These are phyloP conservation scores for Chydorus sphaericus DNA, from an alignment of 2,888 invertebrate genomes.

Conservation along the genomic window DNA sequence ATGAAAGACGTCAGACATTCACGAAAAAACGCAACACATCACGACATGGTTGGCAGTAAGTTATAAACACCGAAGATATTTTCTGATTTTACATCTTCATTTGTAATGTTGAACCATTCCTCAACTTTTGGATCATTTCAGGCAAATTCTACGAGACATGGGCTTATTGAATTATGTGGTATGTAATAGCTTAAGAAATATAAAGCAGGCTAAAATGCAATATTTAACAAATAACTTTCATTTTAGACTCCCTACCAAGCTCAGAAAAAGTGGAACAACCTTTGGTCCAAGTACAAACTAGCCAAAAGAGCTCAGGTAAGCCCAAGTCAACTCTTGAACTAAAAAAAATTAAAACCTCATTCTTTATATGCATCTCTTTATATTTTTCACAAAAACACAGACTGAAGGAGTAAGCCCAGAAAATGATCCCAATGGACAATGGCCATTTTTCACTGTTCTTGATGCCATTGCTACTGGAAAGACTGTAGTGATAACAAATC, in stretches of 20 bases:
- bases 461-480: constrained; percentile 14
- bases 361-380: neutral
- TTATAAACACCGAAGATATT: neutral
- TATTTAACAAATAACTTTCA: neutral
- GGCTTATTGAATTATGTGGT: constrained; percentile 6
- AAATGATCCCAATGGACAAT: constrained; percentile 9
- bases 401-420: neutral
- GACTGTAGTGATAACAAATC: constrained; percentile 2
- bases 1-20: constrained; percentile 8
- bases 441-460: constrained; percentile 13
- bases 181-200: too few species aligned
- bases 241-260: constrained; percentile 10
- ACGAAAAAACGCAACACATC: constrained; percentile 14
- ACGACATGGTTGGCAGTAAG: constrained; percentile 10
- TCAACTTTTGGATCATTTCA: neutral
- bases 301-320: constrained; percentile 8
- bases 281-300: constrained; percentile 13
- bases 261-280: constrained; percentile 14
- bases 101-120: neutral
- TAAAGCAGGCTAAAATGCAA: too few species aligned
- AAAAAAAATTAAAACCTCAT: neutral
- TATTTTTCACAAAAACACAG: neutral
- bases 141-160: constrained; percentile 12
- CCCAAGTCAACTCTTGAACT: neutral
- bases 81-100: neutral